Conservation (phyloP, 2,113 vertebrate genomes). For the Saimiri boliviensis region DNA sequence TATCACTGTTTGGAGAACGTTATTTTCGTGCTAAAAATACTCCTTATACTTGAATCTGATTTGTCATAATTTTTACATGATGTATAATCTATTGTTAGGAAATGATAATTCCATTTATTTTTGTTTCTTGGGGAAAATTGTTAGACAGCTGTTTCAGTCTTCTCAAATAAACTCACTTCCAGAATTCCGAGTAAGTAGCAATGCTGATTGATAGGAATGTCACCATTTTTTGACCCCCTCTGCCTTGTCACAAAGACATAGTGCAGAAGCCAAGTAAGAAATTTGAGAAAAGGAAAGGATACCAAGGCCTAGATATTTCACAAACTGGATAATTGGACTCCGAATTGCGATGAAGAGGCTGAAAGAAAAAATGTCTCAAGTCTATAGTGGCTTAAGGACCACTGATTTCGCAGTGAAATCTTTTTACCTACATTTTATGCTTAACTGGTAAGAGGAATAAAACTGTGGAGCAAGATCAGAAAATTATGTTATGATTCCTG, state of each 20-base stretch:
- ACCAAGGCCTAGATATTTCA: neutral
- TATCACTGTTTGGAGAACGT: conserved; percentile 67
- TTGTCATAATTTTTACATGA: conserved; percentile 74
- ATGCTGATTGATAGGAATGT: conserved; percentile 20
- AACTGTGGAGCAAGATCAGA: neutral
- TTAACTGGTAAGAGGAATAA: conserved; percentile 10
- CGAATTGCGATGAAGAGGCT: neutral
- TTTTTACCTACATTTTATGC: neutral
- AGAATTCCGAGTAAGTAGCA: conserved; percentile 44
- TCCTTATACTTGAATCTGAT: conserved; percentile 51
- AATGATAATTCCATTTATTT: conserved; percentile 75
- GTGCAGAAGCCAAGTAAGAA: conserved; percentile 37
- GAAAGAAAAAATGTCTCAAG: conserved; percentile 1
- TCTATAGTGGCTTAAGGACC: neutral
- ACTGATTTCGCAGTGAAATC: neutral
- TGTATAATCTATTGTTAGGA: conserved; percentile 73
- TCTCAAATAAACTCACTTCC: conserved; percentile 53
- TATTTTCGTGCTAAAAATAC: conserved; percentile 74
- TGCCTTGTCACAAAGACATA: conserved; percentile 36
- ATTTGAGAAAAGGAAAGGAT: conserved; percentile 33
- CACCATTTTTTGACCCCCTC: conserved; percentile 45
- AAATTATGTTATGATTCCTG: neutral
- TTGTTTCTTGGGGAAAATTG: conserved; percentile 72
- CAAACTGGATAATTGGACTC: neutral
- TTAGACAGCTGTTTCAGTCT: conserved; percentile 70